Base-by-base conservation (phyloP, 2,888 invertebrate genomes). In the Maniola hyperantus region DNA sequence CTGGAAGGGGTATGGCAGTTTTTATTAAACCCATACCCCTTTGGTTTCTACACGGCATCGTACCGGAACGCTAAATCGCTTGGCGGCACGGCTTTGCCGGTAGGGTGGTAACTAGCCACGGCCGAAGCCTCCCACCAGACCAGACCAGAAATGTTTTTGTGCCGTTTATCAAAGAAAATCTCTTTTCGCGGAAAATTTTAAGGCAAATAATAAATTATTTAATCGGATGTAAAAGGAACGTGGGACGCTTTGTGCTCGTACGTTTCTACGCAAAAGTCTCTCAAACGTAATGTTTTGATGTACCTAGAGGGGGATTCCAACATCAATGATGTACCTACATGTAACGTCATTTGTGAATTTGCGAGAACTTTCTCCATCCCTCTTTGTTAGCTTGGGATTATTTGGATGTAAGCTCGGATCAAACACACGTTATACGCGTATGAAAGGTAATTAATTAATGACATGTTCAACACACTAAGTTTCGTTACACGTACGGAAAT, bases 371-470 rank as follows among this genome's bases (percentile, higher is more conserved):
- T 34, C 34, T 33, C 34, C 34, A 55, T 15, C 36, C 36, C 55
- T 11, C 55, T 55, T 55, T 58, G 42, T 46, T 58, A 33, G 26
- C 33, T 20, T 6, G 20, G 44, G 44, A 58, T 44, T 26, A 58
- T 58, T 58, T 58, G 44, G 13, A 13, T 44, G 13, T 58, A 44
- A 42, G 18, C 42, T n/a, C 10, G 44, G 44, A 58, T 58, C 58
- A 44, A 44, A 33, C 26, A 33, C 2, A 58, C 44, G 26, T 44
- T 58, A 26, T 26, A 33, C 7, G 44, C 44, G 26, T 26, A 58
- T 7, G 44, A 58, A 58, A 58, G 58, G 58, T 58, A 44, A 42
- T 58, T 58, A 46, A 58, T 58, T 58, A 58, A 58, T 58, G 7
- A 58, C 20, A 58, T 33, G 44, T 58, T 42, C 10, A n/a, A 42